Conservation (phyloP, 1,140 invertebrate species). For the Mizuhopecten yessoensis region DNA sequence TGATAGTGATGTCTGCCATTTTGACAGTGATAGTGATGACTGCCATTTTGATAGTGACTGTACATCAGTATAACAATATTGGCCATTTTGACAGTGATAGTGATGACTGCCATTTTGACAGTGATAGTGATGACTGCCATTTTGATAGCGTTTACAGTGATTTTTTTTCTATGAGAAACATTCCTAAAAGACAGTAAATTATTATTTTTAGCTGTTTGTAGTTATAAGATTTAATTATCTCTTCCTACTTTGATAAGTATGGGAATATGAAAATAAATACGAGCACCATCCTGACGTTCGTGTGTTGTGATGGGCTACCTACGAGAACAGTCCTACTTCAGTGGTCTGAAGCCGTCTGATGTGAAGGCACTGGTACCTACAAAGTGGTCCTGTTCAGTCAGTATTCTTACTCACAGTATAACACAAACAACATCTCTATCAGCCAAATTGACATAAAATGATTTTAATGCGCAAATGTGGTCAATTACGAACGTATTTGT, state of each 20-base stretch:
- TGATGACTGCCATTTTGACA: no score
- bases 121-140: no score
- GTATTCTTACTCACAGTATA: not conserved
- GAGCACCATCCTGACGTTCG: not conserved
- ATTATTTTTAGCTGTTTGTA: not conserved
- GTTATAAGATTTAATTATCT: not conserved
- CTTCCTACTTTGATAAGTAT: not conserved
- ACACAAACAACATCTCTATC: not conserved
- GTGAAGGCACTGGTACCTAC: not conserved
- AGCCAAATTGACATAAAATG: not conserved
- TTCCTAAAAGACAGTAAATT: no score
- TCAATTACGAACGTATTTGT: not conserved
- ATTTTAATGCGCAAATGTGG: not conserved
- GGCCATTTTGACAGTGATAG: no score
- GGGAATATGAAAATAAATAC: not conserved
- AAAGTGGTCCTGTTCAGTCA: not conserved
- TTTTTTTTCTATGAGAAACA: no score
- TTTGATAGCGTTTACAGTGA: no score
- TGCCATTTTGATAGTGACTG: not conserved
- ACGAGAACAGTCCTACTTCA: not conserved
- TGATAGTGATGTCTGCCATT: no score
- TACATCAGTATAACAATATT: not conserved
- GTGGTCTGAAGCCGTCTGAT: not conserved
- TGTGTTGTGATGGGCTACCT: not conserved
- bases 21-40: no score